Conservation (phyloP, 2,113 vertebrate species). For the Alaudala cheleensis region DNA sequence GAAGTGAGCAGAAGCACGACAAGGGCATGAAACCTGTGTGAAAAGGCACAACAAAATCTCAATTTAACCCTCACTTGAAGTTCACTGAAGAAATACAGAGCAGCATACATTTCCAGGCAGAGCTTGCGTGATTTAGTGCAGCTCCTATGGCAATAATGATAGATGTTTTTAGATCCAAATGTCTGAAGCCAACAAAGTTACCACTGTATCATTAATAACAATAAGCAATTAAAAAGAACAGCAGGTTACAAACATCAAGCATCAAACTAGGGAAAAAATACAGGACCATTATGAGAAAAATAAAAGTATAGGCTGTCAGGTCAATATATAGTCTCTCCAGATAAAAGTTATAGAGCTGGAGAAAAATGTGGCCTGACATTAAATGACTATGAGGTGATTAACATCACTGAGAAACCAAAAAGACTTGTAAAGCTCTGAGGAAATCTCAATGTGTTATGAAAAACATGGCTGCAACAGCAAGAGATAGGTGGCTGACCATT, state of each 20-base stretch:
- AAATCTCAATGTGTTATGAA: slow-evolving; percentile 16
- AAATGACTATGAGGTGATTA: slow-evolving; percentile 58
- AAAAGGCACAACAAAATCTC: background rate
- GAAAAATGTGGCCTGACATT: slow-evolving; percentile 20
- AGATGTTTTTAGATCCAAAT: slow-evolving; percentile 71
- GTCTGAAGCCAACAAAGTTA: slow-evolving; percentile 63
- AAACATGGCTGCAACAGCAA: background rate
- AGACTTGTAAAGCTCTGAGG: background rate
- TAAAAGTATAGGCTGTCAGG: background rate
- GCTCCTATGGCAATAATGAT: slow-evolving; percentile 66
- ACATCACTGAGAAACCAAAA: slow-evolving; percentile 40
- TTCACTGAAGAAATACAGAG: slow-evolving; percentile 53
- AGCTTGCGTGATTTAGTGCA: slow-evolving; percentile 50
- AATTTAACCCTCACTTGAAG: slow-evolving; percentile 44
- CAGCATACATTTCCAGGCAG: slow-evolving; percentile 56
- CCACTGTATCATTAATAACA: slow-evolving; percentile 75
- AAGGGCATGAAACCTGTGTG: background rate
- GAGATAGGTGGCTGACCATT: slow-evolving; percentile 31
- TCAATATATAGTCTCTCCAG: slow-evolving; percentile 18
- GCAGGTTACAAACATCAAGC: slow-evolving; percentile 65
- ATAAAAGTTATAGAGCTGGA: background rate
- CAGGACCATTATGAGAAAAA: slow-evolving; percentile 44
- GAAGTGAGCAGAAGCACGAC: background rate
- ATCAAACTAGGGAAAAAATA: slow-evolving; percentile 62
- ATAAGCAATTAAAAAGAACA: slow-evolving; percentile 78